Conservation (phyloP, 2,113 vertebrate species). For the Pterocles orientalis region DNA sequence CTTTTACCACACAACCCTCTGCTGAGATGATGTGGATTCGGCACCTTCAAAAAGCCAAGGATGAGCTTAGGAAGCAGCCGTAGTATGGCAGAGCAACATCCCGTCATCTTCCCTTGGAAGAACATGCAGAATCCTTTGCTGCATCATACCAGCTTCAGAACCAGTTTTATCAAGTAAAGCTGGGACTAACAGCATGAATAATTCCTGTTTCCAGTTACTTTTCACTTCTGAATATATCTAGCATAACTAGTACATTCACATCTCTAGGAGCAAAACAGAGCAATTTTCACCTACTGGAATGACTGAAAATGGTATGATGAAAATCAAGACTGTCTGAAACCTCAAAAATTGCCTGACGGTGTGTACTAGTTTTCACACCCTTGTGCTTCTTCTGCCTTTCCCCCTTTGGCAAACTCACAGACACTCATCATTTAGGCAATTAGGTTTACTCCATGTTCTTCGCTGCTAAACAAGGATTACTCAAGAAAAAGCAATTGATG, state of each 20-base stretch:
- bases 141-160: neutral
- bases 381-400: neutral
- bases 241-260: neutral
- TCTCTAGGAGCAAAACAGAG: neutral
- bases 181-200: neutral
- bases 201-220: neutral
- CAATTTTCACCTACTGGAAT: neutral
- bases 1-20: neutral
- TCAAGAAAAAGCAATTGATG: neutral
- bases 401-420: neutral
- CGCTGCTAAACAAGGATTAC: neutral
- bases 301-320: neutral
- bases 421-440: neutral
- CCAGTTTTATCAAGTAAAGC: neutral
- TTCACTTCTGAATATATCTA: neutral
- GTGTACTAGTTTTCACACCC: neutral
- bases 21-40: neutral
- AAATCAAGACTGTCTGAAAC: neutral
- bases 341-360: neutral
- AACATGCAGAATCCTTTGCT: neutral
- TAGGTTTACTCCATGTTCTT: neutral
- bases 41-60: neutral
- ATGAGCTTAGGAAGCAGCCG: neutral
- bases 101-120: neutral
- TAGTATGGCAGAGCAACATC: neutral